These are phyloP conservation scores for Lethenteron camtschaticum DNA, from an alignment of 2,113 vertebrate species.

Conservation along the genomic window DNA sequence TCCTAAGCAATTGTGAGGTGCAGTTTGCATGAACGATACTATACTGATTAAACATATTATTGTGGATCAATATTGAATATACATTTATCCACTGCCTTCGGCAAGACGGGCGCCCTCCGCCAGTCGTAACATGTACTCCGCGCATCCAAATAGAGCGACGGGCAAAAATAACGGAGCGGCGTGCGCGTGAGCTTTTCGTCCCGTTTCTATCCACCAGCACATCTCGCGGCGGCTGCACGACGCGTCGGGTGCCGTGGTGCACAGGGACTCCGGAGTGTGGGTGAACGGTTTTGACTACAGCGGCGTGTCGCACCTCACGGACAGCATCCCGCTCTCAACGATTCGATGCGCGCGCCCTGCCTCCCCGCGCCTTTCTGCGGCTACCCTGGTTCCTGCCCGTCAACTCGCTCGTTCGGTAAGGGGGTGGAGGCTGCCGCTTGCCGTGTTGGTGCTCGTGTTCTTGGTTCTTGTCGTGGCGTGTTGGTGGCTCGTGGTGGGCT, in stretches of 20 bases:
- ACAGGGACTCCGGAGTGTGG: slow-evolving; percentile 73
- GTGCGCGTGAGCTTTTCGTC: not conserved
- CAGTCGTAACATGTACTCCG: too few species aligned
- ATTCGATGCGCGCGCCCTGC: slow-evolving; percentile 42
- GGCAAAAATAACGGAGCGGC: too few species aligned
- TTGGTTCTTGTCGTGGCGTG: too few species aligned
- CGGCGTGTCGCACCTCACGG: slow-evolving; percentile 54
- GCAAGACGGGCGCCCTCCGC: too few species aligned
- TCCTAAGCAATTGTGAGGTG: not conserved
- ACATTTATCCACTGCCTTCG: too few species aligned
- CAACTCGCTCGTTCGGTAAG: slow-evolving; percentile 63
- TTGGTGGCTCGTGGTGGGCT: too few species aligned
- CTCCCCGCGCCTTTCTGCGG: slow-evolving; percentile 61
- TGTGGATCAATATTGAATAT: too few species aligned
- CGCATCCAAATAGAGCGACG: too few species aligned
- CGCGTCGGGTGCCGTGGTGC: slow-evolving; percentile 41
- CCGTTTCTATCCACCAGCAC: slow-evolving; percentile 28
- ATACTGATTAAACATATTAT: too few species aligned
- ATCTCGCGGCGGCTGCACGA: slow-evolving; percentile 47
- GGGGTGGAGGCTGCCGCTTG: not conserved
- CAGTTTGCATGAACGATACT: too few species aligned
- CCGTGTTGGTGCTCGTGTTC: too few species aligned
- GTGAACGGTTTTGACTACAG: slow-evolving; percentile 84
- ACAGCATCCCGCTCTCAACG: slow-evolving; percentile 59
- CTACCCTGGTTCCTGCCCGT: slow-evolving; percentile 77